Base-by-base conservation (phyloP, 2,888 invertebrate species). In the Synergus gifuensis region DNA sequence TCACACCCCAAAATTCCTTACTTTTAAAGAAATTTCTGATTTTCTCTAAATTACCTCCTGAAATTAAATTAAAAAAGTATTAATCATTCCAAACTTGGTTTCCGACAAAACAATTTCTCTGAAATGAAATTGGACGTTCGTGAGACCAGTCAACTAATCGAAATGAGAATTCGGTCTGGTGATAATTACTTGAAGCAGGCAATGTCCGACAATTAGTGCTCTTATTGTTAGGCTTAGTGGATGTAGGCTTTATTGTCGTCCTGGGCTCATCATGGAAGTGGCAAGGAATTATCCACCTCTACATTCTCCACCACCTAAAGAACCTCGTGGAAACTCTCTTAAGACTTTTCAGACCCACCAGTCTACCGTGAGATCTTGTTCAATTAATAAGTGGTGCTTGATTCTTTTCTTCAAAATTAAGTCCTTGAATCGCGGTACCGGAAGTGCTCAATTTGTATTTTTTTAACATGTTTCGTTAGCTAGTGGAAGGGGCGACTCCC, bases 281-380 rank as follows among this genome's bases (percentile, higher is more conserved):
- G 86, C 76, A 86, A 82, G 79, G 83, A 86, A 81, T 78, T 82
- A 76, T 81, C 79, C 76, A 46, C 77, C 73, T 78, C 78, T 18
- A 14, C 62, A 69, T 42, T n/a, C 77, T 49, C 73, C 69, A 28
- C 18, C 63, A 40, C 54, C 64, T 36, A n/a, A 40, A 46, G 18
- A 76, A 63, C 18, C 76, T 76, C 67, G 78, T 73, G 73, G 49
- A 73, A 73, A 73, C 73, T 73, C 64, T 66, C 64, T 40, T 42
- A n/a, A 40, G 42, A 66, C 81, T 86, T 87, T 83, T 85, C 83
- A 83, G 81, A 80, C 81, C 46, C 79, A 81, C 82, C 90, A 90
- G 90, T 91, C 86, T 85, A 83, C 69, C 85, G 84, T 83, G 85
- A 86, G 89, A 90, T 89, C 85, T 88, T 87, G 88, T 81, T 86